Evolutionary conservation across 2,888 invertebrate genomes (phyloP).

Genomic region (Portevinia maculata): DNA sequence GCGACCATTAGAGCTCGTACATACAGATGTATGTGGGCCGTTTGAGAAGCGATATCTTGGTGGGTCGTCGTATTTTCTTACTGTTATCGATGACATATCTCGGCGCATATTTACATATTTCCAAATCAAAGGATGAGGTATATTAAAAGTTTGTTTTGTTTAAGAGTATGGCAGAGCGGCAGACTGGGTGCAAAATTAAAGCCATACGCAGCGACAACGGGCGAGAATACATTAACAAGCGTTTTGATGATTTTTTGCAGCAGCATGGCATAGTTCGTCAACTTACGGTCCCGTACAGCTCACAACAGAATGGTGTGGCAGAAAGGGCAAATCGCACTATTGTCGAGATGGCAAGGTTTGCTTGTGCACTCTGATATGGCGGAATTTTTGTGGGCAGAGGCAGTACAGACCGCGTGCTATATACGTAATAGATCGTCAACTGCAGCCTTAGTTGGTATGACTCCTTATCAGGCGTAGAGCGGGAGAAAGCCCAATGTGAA

Average conservation of each 20-base stretch:
- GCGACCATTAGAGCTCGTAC: conserved; percentile 36
- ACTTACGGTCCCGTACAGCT: conserved; percentile 52
- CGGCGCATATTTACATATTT: conserved; percentile 42
- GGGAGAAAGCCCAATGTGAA: conserved; percentile 49
- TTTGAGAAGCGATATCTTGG: conserved; percentile 52
- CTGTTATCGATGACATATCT: conserved; percentile 50
- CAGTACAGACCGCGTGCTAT: conserved; percentile 50
- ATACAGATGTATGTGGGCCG: conserved; percentile 49
- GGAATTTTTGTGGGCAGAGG: conserved; percentile 75
- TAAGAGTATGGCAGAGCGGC: conserved; percentile 46
- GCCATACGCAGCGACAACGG: conserved; percentile 59
- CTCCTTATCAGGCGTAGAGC: conserved; percentile 40
- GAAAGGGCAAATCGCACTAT: conserved; percentile 63
- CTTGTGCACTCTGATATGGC: conserved; percentile 74
- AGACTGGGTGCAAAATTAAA: conserved; percentile 58
- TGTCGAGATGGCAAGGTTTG: conserved; percentile 76
- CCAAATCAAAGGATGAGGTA: conserved; percentile 26
- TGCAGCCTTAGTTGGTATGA: conserved; percentile 28
- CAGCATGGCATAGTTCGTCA: conserved; percentile 55
- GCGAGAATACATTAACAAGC: conserved; percentile 47
- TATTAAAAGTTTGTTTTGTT: conserved; percentile 32
- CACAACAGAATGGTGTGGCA: conserved; percentile 68
- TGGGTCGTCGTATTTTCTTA: conserved; percentile 45
- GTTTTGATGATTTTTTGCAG: conserved; percentile 44
- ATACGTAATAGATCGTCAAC: conserved; percentile 54